A percentile compares a stretch with the other conserved stretches of the same genome.
phyloP scores from a whole-genome alignment of 2,888 invertebrate species.

The Cantharis flavilabris region DNA sequence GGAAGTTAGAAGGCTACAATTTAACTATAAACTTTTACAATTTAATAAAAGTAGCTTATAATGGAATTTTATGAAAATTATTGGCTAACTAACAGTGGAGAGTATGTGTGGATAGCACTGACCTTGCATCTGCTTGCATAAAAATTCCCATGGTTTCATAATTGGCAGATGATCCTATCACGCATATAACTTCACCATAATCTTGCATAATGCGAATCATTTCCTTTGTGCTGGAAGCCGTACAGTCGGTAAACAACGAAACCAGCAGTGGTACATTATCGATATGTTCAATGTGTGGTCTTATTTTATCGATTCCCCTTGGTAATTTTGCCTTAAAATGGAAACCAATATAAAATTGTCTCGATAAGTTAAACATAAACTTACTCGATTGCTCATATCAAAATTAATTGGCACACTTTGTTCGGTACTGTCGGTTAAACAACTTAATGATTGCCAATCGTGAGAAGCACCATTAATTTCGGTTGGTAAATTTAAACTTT shows the following conservation, averaged over 20 bases:
- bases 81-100: too few relatives aligned
- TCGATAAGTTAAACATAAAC: constrained; percentile 33
- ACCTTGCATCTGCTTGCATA: constrained; percentile 91
- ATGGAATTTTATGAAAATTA: too few relatives aligned
- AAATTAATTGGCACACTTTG: constrained; percentile 90
- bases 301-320: constrained; percentile 93
- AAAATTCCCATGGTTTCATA: constrained; percentile 90
- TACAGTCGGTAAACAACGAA: constrained; percentile 97
- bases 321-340: constrained; percentile 83
- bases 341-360: not conserved
- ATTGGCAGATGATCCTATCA: constrained; percentile 90
- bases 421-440: constrained; percentile 87
- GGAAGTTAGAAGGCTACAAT: too few relatives aligned
- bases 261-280: constrained; percentile 98
- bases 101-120: constrained; percentile 28
- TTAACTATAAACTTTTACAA: too few relatives aligned
- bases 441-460: constrained; percentile 82
- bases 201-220: constrained; percentile 97
- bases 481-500: constrained; percentile 55
- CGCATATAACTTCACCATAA: constrained; percentile 94
- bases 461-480: constrained; percentile 56
- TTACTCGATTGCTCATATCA: constrained; percentile 88
- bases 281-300: constrained; percentile 91
- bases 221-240: constrained; percentile 84
- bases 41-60: too few relatives aligned